Base-by-base conservation (phyloP, 2,113 vertebrate genomes). In the Shinisaurus crocodilurus region DNA sequence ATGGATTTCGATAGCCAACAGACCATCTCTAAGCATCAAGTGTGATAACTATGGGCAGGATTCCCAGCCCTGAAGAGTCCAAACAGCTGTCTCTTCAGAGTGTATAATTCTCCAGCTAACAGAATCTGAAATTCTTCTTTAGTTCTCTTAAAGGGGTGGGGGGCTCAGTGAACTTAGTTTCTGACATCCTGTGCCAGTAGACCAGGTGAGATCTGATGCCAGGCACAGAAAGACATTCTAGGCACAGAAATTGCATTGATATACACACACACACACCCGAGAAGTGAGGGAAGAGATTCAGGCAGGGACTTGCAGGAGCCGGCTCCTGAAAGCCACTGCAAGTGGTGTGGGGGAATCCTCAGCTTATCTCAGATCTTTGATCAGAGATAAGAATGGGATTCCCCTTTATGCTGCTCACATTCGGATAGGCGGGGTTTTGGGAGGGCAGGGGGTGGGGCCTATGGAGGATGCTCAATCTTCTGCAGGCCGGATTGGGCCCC, bases 1-100 rank as follows among this genome's bases (percentile, higher is more conserved):
- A 89, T 65, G 91, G 93, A 88, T 92, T 95, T 94, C 83, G 0
- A 93, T 96, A 96, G 97, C 96, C 96, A 97, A 96, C 92, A 95
- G 95, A 96, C 94, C 89, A 95, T 96, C 94, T 95, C 88, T 54
- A 96, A 95, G 93, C 94, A 95, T 94, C 93, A 89, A 96, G 92
- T 54, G 88, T 93, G 95, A 95, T 94, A 92, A 91, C 89, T 93
- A 20, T 37, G 92, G 94, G 96, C 97, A 97, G 88, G 91, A 95
- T 94, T 95, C 93, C 93, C 95, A 95, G 95, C 92, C 94, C 91
- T 94, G 90, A 86, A 90, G 85, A 94, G 93, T 83, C 89, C 89
- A 87, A 87, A 95, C 94, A 50, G 77, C 92, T 93, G 95, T 92
- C 88, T 95, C 88, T 96, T 94, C 88, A 81, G 85, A 92, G 91